Evolutionary conservation across 1,140 invertebrate species (phyloP), one percentile per base, ranked within the genome.

Genomic region (Belonocnema kinseyi): DNA sequence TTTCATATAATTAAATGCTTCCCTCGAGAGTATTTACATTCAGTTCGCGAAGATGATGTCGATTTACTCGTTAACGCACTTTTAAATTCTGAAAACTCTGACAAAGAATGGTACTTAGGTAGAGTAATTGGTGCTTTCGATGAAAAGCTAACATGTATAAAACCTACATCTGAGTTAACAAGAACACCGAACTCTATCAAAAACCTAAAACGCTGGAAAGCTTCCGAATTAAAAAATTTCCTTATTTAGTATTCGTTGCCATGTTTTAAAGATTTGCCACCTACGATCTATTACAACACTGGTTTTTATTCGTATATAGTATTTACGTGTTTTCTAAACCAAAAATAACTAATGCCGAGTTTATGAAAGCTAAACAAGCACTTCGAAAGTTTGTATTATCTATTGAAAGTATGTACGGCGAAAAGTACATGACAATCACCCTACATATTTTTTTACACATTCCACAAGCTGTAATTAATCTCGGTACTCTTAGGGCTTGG

Each of bases 1-100:
- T 85, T 87, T 71, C 73, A 83, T 74, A 79, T 88, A 10, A 77
- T 80, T 8, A 33, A 53, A 46, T 83, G 81, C 8, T 84, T 88
- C 74, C 75, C 77, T 0, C 83, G 80, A 16, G 85, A 88, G 73
- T 80, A 80, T 66, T 77, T 86, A 74, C 85, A 85, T 19, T 66
- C 50, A n/a, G 50, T 80, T 52, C 73, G 80, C 8, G 50, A 81
- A 14, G 84, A 81, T 1, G 78, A 83, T 8, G 66, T 77, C 8
- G 80, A 76, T 80, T 51, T 17, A 8, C 82, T 87, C 72, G 26
- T 75, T n/a, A 66, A 4, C 6, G 21, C 52, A 10, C 84, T 83
- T 81, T 74, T 86, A 16, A 75, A 83, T 66, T 50, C 73, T 0
- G 73, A 52, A 21, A 77, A 85, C 75, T 51, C 75, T n/a, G 40